Percentiles rank a stretch among this genome's conserved stretches.
Evolutionary conservation across 2,888 invertebrate species (phyloP).

Genomic region (Hermaeophaga mercurialis): DNA sequence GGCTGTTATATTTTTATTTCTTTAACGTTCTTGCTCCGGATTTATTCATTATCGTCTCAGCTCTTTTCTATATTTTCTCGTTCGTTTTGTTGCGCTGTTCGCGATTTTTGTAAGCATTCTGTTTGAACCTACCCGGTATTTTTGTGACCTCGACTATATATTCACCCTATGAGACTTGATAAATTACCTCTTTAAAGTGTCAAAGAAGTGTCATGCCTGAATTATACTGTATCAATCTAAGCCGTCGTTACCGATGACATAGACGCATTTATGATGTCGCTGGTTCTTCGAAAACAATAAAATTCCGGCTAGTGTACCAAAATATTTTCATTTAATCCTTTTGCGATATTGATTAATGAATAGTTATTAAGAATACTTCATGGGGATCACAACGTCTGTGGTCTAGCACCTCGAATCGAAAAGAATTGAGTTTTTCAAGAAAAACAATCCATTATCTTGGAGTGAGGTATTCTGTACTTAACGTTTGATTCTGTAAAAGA

Average conservation of each 20-base stretch:
- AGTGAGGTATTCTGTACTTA: too few species aligned
- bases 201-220: constrained; percentile 51
- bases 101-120: too few species aligned
- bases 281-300: constrained; percentile 10
- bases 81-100: too few species aligned
- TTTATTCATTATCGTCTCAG: too few species aligned
- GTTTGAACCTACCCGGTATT: constrained; percentile 10
- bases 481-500: too few species aligned
- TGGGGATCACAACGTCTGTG: background rate
- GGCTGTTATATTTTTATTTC: too few species aligned
- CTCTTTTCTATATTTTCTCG: too few species aligned
- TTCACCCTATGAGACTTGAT: constrained; percentile 42
- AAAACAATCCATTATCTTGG: too few species aligned
- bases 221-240: constrained; percentile 43
- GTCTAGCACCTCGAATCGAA: background rate
- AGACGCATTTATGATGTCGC: constrained; percentile 21
- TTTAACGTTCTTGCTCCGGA: too few species aligned
- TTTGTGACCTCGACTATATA: constrained; percentile 30
- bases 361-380: background rate
- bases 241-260: constrained; percentile 24
- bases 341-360: background rate
- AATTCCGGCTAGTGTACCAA: constrained; percentile 7
- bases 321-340: background rate
- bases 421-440: too few species aligned
- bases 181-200: constrained; percentile 51